Evolutionary conservation across 2,888 invertebrate genomes (phyloP), one percentile per base, ranked within the genome.

Genomic region (Sinelater perroti): DNA sequence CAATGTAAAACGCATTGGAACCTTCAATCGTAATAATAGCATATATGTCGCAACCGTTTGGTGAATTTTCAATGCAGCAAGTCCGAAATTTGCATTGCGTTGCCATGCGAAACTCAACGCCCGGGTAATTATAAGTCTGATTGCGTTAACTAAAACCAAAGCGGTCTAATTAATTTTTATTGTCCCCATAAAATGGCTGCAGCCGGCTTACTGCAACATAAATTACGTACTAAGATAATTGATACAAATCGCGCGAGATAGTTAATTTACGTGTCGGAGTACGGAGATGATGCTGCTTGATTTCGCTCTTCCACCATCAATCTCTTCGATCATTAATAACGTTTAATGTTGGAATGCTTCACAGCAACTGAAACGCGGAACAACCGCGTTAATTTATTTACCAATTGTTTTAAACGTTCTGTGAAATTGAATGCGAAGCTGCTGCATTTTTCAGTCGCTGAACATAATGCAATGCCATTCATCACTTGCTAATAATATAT

Each of bases 261-360:
- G 60, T 56, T 59, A 54, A 59, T 64, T 64, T 64, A 60, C 59
- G 63, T 59, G 61, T 56, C 54, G 59, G 60, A 62, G 57, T 59
- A 53, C 60, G 59, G 62, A 62, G 62, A 65, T 63, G 60, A 65
- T 63, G 62, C 58, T 60, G 60, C 65, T 66, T 57, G 56, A 66
- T 66, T 64, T 60, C 54, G 31, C 47, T 50, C 58, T 42, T 47
- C 50, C 46, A 63, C 61, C 67, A 65, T 67, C 67, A 66, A 64
- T 67, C 64, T 65, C 50, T 24, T 33, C 45, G 57, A 62, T 63
- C 67, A 66, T 67, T 67, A 66, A 67, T 67, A 66, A 65, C 61
- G 52, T 60, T 62, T 64, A 62, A 58, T 53, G 45, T n/a, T 45
- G 33, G 45, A 47, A 31, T 47, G 45, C 46, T 53, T 45, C 20